Evolutionary conservation across 2,888 invertebrate genomes (phyloP).

Genomic region (Congeria kusceri): DNA sequence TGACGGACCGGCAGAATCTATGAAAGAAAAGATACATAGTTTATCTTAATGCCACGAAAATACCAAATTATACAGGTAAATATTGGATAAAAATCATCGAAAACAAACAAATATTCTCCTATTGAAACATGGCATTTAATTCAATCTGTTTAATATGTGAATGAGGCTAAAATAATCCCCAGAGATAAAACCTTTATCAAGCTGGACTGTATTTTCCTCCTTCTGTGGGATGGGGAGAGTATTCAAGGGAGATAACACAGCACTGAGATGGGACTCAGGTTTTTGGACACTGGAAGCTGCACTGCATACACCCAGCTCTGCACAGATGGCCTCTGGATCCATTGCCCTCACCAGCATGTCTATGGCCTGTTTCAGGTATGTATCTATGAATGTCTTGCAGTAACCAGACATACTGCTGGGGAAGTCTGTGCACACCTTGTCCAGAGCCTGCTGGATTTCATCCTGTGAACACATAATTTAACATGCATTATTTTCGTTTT

Average conservation of each 20-base stretch:
- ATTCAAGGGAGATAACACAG: conserved; percentile 41
- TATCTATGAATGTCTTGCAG: conserved; percentile 54
- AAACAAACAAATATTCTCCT: too few species aligned
- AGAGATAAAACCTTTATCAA: too few species aligned
- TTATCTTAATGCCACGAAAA: not conserved
- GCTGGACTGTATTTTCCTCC: not conserved
- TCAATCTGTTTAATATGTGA: too few species aligned
- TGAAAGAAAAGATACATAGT: not conserved
- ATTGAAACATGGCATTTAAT: too few species aligned
- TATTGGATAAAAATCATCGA: too few species aligned
- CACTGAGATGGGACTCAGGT: conserved; percentile 1
- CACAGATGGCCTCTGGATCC: conserved; percentile 78
- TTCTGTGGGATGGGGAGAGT: conserved; percentile 35
- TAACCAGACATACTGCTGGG: not conserved
- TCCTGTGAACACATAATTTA: conserved; percentile 10
- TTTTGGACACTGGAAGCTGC: not conserved
- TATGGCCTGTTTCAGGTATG: conserved; percentile 75
- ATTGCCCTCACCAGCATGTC: conserved; percentile 74
- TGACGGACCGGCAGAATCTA: not conserved
- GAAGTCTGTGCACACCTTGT: conserved; percentile 2
- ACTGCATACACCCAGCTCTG: conserved; percentile 75
- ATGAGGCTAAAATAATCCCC: too few species aligned
- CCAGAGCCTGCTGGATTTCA: conserved; percentile 8
- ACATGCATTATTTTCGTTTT: too few species aligned
- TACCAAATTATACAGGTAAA: not conserved